Evolutionary conservation across 2,888 invertebrate genomes (phyloP), one percentile per base, ranked within the genome.

Genomic region (Camptogramma bilineatum): DNA sequence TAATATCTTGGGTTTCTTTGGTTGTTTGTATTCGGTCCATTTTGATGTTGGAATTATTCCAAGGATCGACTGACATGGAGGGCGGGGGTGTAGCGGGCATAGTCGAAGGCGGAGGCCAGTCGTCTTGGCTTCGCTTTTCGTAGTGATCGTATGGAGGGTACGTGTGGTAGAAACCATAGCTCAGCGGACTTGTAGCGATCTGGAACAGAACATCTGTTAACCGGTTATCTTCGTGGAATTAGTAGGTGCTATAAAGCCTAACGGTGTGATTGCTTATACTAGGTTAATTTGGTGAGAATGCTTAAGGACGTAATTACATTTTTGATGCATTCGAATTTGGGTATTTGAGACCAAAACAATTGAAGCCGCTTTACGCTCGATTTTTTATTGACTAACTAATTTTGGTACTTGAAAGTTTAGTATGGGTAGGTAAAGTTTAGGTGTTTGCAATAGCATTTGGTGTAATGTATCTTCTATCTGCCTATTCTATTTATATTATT

Each of bases 151-250:
- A 86, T 10, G 87, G 82, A 16, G 92, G 93, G 61, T 94, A 93
- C 3, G 94, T 83, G 67, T 95, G 95, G 82, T 97, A 96, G 54
- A 96, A 94, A 18, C 97, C 97, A 80, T 97, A 97, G 90, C 95
- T 96, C 66, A 96, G 79, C 83, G 96, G 95, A 87, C 94, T 96
- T 73, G 96, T 94, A 76, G 96, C 96, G 77, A 96, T 94, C 95
- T 95, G 84, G 86, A 88, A 88, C 87, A 90, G 87, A 93, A 93
- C 84, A 88, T 84, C 93, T 93, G 78, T 93, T 91, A 93, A 90
- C 84, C 69, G 83, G 85, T 93, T 89, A 92, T 83, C 85, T 69
- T 75, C 75, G 70, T 78, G 79, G 68, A 77, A 75, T 83, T 83
- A 85, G 79, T 84, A 80, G 61, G 91, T 88, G 87, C 87, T 71